Evolutionary conservation across 2,888 invertebrate species (phyloP).

Genomic region (Poecilobothrus nobilitatus): DNA sequence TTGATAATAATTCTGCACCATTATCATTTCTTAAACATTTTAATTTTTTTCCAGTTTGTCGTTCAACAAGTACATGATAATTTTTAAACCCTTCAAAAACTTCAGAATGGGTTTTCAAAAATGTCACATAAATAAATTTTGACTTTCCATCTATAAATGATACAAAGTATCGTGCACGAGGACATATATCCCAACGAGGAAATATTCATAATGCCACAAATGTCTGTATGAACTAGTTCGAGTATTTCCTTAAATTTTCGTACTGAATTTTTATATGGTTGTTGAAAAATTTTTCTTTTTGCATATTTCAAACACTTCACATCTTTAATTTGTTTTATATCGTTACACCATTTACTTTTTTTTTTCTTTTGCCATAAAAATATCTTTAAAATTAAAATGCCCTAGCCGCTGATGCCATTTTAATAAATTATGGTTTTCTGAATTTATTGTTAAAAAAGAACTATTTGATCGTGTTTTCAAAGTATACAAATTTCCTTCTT

Average conservation of each 20-base stretch:
- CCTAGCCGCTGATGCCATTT: too few relatives aligned
- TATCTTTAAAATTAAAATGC: too few relatives aligned
- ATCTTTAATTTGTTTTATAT: too few relatives aligned
- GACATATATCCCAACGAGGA: not conserved
- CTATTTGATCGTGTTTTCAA: too few relatives aligned
- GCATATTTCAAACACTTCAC: too few relatives aligned
- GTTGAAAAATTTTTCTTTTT: too few relatives aligned
- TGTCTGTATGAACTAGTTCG: not conserved
- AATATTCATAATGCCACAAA: not conserved
- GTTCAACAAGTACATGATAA: slow-evolving; percentile 22
- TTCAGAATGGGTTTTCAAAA: slow-evolving; percentile 21
- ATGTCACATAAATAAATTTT: slow-evolving; percentile 11
- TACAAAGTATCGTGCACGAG: not conserved
- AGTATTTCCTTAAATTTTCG: not conserved
- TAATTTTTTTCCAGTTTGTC: slow-evolving; percentile 21
- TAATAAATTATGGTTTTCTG: too few relatives aligned
- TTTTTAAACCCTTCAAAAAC: slow-evolving; percentile 21
- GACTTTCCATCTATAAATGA: slow-evolving; percentile 12
- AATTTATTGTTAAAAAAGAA: too few relatives aligned
- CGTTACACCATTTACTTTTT: too few relatives aligned
- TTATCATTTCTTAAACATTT: slow-evolving; percentile 25
- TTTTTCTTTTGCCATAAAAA: too few relatives aligned
- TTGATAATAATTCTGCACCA: slow-evolving; percentile 25
- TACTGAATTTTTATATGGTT: too few relatives aligned
- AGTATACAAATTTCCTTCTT: too few relatives aligned